Evolutionary conservation across 2,797 vertebrate genomes (phyloP).

Genomic region (Sternotherus odoratus): DNA sequence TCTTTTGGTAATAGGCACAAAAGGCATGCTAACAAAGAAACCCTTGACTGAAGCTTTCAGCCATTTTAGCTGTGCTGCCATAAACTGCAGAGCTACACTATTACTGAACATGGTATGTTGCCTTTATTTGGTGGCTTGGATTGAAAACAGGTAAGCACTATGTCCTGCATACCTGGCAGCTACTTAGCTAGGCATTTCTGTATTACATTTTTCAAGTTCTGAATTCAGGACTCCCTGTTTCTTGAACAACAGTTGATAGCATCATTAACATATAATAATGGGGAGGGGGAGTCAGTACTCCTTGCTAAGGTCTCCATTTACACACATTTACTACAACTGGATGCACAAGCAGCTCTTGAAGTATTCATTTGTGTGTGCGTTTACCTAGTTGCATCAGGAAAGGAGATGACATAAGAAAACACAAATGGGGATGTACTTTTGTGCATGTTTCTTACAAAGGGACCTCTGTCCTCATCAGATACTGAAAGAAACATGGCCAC

Average conservation of each 20-base stretch:
- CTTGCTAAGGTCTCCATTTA: background rate
- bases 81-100: background rate
- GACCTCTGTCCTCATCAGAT: background rate
- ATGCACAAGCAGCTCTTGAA: background rate
- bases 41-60: background rate
- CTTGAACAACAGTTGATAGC: background rate
- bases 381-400: background rate
- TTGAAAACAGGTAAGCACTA: background rate
- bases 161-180: background rate
- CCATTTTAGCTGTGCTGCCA: background rate
- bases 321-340: background rate
- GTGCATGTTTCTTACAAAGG: background rate
- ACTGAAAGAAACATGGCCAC: background rate
- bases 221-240: background rate
- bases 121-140: background rate
- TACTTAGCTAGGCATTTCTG: background rate
- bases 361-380: background rate
- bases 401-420: background rate
- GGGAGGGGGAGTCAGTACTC: too few relatives aligned
- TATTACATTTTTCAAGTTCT: background rate
- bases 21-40: background rate
- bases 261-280: background rate
- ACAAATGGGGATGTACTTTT: background rate
- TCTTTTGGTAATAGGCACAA: background rate
- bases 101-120: fast-evolving